These are phyloP conservation scores for Phaethornis superciliosus DNA, from an alignment of 2,113 vertebrate genomes.

Conservation along the genomic window DNA sequence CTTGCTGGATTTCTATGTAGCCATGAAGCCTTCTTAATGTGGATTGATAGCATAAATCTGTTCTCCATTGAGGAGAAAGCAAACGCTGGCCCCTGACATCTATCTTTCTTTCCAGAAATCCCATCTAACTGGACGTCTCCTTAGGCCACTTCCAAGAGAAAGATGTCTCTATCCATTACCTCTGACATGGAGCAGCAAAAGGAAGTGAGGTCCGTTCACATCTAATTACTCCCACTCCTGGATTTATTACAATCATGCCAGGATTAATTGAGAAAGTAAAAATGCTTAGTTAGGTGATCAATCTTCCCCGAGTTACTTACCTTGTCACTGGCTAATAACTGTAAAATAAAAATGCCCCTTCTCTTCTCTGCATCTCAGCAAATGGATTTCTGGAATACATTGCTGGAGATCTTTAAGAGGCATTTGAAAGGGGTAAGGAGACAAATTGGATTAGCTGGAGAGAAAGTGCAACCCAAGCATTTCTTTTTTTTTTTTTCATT, in stretches of 20 bases:
- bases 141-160: background rate
- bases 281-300: slow-evolving; percentile 59
- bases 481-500: background rate
- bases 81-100: background rate
- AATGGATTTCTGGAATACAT: slow-evolving; percentile 60
- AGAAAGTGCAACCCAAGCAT: slow-evolving; percentile 35
- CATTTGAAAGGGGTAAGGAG: slow-evolving; percentile 37
- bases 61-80: background rate
- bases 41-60: slow-evolving; percentile 41
- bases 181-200: background rate
- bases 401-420: slow-evolving; percentile 46
- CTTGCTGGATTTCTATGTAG: background rate
- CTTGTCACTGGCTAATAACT: slow-evolving; percentile 58
- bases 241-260: slow-evolving; percentile 63
- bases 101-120: slow-evolving; percentile 32
- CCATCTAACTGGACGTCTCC: background rate
- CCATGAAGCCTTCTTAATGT: slow-evolving; percentile 9
- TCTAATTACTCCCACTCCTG: slow-evolving; percentile 46
- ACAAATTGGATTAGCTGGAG: slow-evolving; percentile 52
- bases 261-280: slow-evolving; percentile 73
- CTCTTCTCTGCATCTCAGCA: background rate
- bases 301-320: slow-evolving; percentile 60
- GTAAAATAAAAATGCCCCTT: slow-evolving; percentile 49
- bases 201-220: slow-evolving; percentile 30
- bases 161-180: slow-evolving; percentile 50